Base-by-base conservation (phyloP, 1,140 invertebrate species). In the Dinoponera quadriceps region DNA sequence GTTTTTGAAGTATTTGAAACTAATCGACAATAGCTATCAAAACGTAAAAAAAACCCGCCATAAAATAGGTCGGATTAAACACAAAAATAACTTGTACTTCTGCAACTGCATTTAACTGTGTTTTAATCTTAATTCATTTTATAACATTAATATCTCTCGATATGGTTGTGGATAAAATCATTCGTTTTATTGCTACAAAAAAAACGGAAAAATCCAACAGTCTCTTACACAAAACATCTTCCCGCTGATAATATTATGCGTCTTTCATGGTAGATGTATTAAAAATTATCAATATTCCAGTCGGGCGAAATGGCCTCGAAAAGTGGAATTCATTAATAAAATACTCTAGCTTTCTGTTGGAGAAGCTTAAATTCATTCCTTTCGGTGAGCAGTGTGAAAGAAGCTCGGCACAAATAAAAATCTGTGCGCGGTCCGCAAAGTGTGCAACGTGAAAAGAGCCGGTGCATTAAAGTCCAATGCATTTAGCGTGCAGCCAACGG, bases 401-500 rank as follows among this genome's bases (percentile, higher is more conserved):
- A 22, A 57, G 14, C 51, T 20, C n/a, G 25, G 51, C 51, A 44
- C 59, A 80, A 80, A 80, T 80, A 80, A 69, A 77, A 71, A 80
- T 71, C 63, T 69, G 4, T 27, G 25, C 14, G 22, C 63, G 27
- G 44, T 44, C 27, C 59, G 33, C 33, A 55, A 69, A 69, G 75
- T 69, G 62, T 13, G 65, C 65, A 57, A 80, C 38, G 51, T 57
- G 75, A 80, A 80, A 80, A 29, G 75, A 71, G 49, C 33, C n/a
- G 62, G 75, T 69, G 33, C 65, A 68, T 69, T 57, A 78, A 59
- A 69, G 49, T 78, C 51, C 75, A 78, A 78, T 78, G 63, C 63
- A 69, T 78, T 78, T 78, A 78, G n/a, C 63, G 75, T 69, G 75
- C 65, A 54, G 22, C 75, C 60, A 66, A 66, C 74, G 74, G 20